phyloP scores from a whole-genome alignment of 92 coral and sea anemone species.

The Siderastrea siderea region DNA sequence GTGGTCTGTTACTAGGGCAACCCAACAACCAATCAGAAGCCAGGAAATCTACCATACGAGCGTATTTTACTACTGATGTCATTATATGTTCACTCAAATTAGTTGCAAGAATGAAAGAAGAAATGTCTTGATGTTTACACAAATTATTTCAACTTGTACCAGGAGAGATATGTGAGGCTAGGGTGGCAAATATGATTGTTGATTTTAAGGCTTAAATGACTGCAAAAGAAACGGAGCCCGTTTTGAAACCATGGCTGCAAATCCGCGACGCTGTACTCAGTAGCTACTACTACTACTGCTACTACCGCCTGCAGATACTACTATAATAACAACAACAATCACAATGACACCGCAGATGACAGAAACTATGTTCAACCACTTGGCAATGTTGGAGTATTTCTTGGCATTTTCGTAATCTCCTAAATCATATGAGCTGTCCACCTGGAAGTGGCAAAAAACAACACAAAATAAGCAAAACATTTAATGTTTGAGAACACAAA shows the following conservation, averaged over 20 bases:
- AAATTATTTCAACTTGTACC: too few relatives aligned
- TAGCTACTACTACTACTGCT: not conserved
- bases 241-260: not conserved
- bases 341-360: not conserved
- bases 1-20: too few relatives aligned
- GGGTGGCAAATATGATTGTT: too few relatives aligned
- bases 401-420: slow-evolving; percentile 11
- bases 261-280: not conserved
- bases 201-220: not conserved
- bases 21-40: too few relatives aligned
- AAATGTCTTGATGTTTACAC: too few relatives aligned
- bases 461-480: too few relatives aligned
- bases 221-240: not conserved
- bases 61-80: too few relatives aligned
- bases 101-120: too few relatives aligned
- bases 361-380: slow-evolving; percentile 11
- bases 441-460: not conserved
- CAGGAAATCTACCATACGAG: too few relatives aligned
- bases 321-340: not conserved
- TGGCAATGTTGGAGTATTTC: slow-evolving; percentile 16
- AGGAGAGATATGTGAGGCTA: too few relatives aligned
- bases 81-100: too few relatives aligned
- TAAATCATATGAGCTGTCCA: slow-evolving; percentile 21
- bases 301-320: not conserved
- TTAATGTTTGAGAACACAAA: too few relatives aligned